A percentile compares a stretch with the other conserved stretches of the same genome.
phyloP scores from a whole-genome alignment of 2,797 vertebrate genomes.

The Poecilia picta region DNA sequence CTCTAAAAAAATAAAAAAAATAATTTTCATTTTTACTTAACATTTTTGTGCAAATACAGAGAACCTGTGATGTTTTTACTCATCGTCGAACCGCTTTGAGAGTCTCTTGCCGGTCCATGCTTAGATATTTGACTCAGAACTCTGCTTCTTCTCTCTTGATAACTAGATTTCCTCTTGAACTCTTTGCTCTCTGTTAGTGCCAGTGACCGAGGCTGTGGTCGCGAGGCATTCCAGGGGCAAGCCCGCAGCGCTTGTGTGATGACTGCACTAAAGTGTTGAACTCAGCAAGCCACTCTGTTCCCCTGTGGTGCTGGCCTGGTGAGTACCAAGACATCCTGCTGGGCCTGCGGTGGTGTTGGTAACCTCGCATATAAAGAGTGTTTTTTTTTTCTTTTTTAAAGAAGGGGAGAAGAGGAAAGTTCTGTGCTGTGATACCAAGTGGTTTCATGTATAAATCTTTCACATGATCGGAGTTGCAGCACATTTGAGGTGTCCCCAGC shows the following conservation, averaged over 20 bases:
- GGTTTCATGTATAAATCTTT: constrained; percentile 58
- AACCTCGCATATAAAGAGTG: constrained; percentile 60
- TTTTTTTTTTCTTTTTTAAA: not conserved
- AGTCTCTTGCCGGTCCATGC: not conserved
- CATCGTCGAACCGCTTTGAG: not conserved
- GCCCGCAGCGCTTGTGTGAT: constrained; percentile 69
- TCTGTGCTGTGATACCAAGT: constrained; percentile 26
- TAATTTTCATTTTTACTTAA: not conserved
- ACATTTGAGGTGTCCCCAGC: not conserved
- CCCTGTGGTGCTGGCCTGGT: constrained; percentile 75
- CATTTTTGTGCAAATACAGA: not conserved
- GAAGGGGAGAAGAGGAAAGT: constrained; percentile 38
- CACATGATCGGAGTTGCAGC: constrained; percentile 50
- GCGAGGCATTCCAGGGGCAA: constrained; percentile 74
- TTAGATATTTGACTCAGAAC: constrained; percentile 14
- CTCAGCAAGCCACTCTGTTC: constrained; percentile 68
- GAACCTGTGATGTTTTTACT: not conserved
- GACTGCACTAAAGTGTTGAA: constrained; percentile 71
- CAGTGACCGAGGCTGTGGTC: constrained; percentile 71
- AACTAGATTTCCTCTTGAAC: constrained; percentile 38
- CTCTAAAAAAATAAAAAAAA: no score
- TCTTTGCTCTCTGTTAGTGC: constrained; percentile 51
- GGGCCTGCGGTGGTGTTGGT: constrained; percentile 76
- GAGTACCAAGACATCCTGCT: constrained; percentile 74
- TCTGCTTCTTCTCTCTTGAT: constrained; percentile 34